Evolutionary conservation across 2,113 vertebrate species (phyloP), one percentile per base, ranked within the genome.

Genomic region (Megaptera novaeangliae): DNA sequence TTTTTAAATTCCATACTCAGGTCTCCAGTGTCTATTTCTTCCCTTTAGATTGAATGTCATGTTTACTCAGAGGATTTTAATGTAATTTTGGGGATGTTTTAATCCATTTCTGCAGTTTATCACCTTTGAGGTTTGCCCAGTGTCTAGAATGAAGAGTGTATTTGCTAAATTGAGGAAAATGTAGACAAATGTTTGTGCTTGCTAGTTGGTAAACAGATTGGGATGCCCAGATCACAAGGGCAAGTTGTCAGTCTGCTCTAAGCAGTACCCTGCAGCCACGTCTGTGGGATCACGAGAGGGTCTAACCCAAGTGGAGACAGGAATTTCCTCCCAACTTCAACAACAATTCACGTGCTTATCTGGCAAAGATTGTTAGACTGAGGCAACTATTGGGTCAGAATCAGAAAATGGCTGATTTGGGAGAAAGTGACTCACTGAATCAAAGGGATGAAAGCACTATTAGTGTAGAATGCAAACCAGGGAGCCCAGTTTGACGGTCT

Each of bases 51-150:
- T 49, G 66, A 80, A 59, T 87, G 36, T 69, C 64, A 55, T 21
- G 95, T 97, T 90, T 94, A n/a, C 71, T 66, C 23, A 21, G 29
- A 71, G 63, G 63, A 61, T 89, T 88, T 69, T 84, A 90, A 49
- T 71, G 39, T 55, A 25, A 64, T 66, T 75, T 77, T 12, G 3
- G 29, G n/a, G 21, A 21, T 77, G 52, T 41, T 71, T 89, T 88
- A 39, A 91, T 85, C 46, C 27, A 39, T 94, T 94, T 87, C 34
- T 89, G 15, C 25, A 55, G 46, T 52, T 78, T 85, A 17, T 93
- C 77, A 89, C 41, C 78, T 89, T 88, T 57, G 34, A 90, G 66
- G 3, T 85, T 95, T 91, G 20, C 55, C 6, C 29, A 25, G 18
- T 49, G 21, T 64, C 69, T 94, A 61, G 63, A 93, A 93, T 31